phyloP scores from a whole-genome alignment of 2,797 vertebrate species.

The Miichthys miiuy region DNA sequence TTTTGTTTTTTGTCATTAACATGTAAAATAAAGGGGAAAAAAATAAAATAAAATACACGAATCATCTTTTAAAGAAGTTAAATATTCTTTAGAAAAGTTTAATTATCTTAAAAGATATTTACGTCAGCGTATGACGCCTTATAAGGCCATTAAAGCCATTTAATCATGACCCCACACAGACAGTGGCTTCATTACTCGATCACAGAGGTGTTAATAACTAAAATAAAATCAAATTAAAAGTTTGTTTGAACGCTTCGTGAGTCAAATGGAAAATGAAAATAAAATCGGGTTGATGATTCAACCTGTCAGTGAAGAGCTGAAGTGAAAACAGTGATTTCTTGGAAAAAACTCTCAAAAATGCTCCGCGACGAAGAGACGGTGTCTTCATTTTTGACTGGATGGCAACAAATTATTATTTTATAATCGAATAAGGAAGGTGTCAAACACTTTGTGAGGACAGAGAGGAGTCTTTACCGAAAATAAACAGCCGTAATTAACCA shows the following conservation, averaged over 20 bases:
- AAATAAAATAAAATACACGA: too few species aligned
- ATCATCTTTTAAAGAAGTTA: too few species aligned
- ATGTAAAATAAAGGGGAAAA: neutral
- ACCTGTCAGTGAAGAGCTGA: neutral
- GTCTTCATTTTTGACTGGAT: neutral
- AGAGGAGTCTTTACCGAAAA: neutral
- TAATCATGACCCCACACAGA: neutral
- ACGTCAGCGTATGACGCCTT: too few species aligned
- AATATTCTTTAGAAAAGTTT: too few species aligned
- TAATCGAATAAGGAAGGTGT: neutral
- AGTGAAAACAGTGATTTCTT: neutral
- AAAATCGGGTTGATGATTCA: conserved; percentile 33
- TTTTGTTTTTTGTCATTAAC: neutral
- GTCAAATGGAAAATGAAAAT: conserved; percentile 52
- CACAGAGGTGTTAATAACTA: neutral
- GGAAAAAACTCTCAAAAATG: neutral
- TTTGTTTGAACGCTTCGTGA: conserved; percentile 6
- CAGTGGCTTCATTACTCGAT: neutral
- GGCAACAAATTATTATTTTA: neutral
- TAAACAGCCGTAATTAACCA: neutral
- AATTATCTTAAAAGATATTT: neutral
- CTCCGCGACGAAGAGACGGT: neutral
- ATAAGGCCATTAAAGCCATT: neutral
- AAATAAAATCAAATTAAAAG: neutral
- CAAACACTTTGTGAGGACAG: neutral